Conservation (phyloP, 2,888 invertebrate species). For the Molanna angustata region DNA sequence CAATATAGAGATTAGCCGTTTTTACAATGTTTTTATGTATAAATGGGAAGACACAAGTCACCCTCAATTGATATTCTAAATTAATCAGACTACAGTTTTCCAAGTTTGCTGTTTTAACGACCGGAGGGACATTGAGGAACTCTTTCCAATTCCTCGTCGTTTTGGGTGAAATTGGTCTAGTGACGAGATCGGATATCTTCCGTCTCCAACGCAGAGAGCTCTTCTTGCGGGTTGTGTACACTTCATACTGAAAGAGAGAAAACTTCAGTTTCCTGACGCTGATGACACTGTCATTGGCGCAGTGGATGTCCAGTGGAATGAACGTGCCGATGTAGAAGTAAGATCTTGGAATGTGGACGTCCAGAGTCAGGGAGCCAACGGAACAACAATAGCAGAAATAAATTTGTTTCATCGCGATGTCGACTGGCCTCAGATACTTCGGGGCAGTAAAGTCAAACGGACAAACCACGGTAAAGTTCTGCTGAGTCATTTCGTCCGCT, state of each 20-base stretch:
- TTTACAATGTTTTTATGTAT: background rate
- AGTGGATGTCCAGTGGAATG: conserved; percentile 4
- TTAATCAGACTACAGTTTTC: conserved; percentile 3
- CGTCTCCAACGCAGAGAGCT: background rate
- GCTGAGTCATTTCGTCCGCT: background rate
- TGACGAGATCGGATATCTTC: background rate
- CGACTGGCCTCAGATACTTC: background rate
- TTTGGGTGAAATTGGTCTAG: background rate
- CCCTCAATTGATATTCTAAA: conserved; percentile 4
- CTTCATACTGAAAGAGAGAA: background rate
- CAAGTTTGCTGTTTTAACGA: background rate
- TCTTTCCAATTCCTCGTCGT: conserved; percentile 8
- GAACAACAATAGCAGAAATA: background rate
- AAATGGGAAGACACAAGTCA: background rate
- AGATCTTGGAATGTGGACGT: conserved; percentile 5
- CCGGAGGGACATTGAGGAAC: background rate
- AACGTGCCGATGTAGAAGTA: conserved; percentile 9
- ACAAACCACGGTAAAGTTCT: background rate
- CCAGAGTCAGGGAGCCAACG: background rate
- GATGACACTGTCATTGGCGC: background rate
- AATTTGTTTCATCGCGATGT: background rate
- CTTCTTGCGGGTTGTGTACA: background rate
- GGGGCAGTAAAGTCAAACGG: conserved; percentile 2
- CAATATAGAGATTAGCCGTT: background rate
- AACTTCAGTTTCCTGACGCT: conserved; percentile 1